Base-by-base conservation (phyloP, 2,113 vertebrate species). In the Menura novaehollandiae region DNA sequence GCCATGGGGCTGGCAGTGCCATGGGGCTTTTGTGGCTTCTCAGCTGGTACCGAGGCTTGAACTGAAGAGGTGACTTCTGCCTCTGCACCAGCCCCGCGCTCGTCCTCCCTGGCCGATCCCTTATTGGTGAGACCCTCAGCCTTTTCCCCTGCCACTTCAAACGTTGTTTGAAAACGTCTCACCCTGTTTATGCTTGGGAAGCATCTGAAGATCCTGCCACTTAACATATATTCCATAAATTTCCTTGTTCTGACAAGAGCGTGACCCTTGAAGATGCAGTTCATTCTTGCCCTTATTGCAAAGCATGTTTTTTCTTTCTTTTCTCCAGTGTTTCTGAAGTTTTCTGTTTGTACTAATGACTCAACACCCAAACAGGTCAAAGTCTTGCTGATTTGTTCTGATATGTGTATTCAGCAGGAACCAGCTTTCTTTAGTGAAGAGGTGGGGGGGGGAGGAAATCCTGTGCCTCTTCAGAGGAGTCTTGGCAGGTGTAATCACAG, bases 291-390 rank as follows among this genome's bases (percentile, higher is more conserved):
- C 53, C 95, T 97, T 85, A 49, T 96, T 89, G 74, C 60, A 52
- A 95, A 92, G 26, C 83, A 62, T 62, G 16, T 68, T 89, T 84
- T 83, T 94, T 85, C 71, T 53, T 85, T 85, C 67, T 76, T 69
- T 80, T 89, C 37, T 22, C 18, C 13, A 16, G 15, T 60, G 47
- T 78, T 97, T 92, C 75, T 78, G 62, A 93, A 93, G 80, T 73
- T 88, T 83, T 90, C 74, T 95, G 49, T 87, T 56, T 95, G 69
- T 91, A 55, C 56, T 97, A 91, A 96, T 93, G 49, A 89, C 69
- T 93, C 94, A 58, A 85, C 78, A 96, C 85, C 47, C 74, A 87
- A 96, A 85, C 60, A 89, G 96, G 84, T 95, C 94, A 95, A 37
- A 89, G 88, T 74, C 85, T 91, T 66, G 51, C 93, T 96, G 88